Evolutionary conservation across 1,140 invertebrate species (phyloP), one percentile per base, ranked within the genome.

Genomic region (Pristionchus pacificus): DNA sequence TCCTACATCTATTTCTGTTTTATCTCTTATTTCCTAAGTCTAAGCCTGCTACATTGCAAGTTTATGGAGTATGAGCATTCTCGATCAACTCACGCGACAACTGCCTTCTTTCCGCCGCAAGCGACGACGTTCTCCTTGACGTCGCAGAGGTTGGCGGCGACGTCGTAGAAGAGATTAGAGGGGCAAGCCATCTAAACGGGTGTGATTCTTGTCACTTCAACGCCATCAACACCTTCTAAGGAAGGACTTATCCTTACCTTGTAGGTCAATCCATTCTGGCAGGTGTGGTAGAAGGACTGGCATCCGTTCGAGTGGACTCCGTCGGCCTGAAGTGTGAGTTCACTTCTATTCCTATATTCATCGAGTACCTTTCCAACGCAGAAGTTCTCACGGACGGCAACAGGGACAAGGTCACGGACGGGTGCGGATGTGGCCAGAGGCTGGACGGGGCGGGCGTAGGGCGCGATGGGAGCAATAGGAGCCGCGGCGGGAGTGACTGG

Each of bases 21-120:
- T 10, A 61, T 13, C n/a, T 14, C n/a, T 25, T 25, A 25, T 13
- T 28, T 61, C n/a, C 14, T 24, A 61, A 28, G 25, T 61, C 25
- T 10, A 25, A 61, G 25, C 25, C 60, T 61, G 60, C n/a, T 13
- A 61, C 13, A 25, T n/a, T 24, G 25, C 28, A 61, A n/a, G 60
- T n/a, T 10, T 28, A 13, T 14, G 60, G 60, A n/a, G 14, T 61
- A 28, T 10, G n/a, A 10, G 60, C 28, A 25, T 13, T 10, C n/a
- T 13, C 28, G 14, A 13, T n/a, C 28, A 10, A 25, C 10, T 14
- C 38, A 14, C 19, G 62, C 6, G 25, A 32, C 14, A 65, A 32
- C n/a, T 28, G 29, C 60, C 24, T 29, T 32, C 38, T 65, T 13
- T 65, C 62, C 62, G 30, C 62, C 62, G 38, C 62, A 65, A 13